Percentiles rank a stretch among this genome's conserved stretches.
Conservation (phyloP, 2,888 invertebrate species). For the Tanypteryx hageni region DNA sequence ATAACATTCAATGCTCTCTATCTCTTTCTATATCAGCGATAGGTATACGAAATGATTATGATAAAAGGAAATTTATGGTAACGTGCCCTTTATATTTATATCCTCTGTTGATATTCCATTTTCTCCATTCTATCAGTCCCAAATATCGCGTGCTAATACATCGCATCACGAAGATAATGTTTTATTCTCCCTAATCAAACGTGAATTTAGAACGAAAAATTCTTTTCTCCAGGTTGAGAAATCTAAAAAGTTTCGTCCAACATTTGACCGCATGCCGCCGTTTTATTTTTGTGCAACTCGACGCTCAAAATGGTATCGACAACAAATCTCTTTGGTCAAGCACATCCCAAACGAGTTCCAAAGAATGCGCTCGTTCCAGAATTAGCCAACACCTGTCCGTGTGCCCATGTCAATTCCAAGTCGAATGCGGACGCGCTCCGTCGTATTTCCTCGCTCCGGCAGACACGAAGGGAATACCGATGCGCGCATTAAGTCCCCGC, state of each 20-base stretch:
- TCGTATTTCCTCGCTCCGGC: slow-evolving; percentile 5
- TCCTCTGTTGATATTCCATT: too few species aligned
- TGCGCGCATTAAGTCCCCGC: slow-evolving; percentile 1
- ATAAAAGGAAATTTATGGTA: too few species aligned
- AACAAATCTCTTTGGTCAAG: slow-evolving; percentile 11
- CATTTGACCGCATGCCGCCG: slow-evolving; percentile 3
- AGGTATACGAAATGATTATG: too few species aligned
- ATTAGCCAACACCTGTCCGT: slow-evolving; percentile 32
- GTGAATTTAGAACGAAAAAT: neutral
- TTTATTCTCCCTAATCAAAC: neutral
- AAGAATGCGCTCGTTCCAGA: slow-evolving; percentile 20
- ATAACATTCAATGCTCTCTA: too few species aligned
- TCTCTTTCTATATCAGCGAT: too few species aligned
- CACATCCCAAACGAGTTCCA: slow-evolving; percentile 18
- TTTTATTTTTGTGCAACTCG: slow-evolving; percentile 4
- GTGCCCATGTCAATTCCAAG: slow-evolving; percentile 29
- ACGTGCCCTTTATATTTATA: too few species aligned
- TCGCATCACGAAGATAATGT: too few species aligned
- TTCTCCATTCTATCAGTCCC: too few species aligned
- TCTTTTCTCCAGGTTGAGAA: neutral
- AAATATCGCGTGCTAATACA: too few species aligned
- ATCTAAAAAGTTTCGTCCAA: neutral
- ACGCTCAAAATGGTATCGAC: slow-evolving; percentile 8
- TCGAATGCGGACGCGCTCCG: neutral
- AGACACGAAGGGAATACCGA: neutral